Conservation (phyloP, 2,797 vertebrate species). For the Luscinia megarhynchos region DNA sequence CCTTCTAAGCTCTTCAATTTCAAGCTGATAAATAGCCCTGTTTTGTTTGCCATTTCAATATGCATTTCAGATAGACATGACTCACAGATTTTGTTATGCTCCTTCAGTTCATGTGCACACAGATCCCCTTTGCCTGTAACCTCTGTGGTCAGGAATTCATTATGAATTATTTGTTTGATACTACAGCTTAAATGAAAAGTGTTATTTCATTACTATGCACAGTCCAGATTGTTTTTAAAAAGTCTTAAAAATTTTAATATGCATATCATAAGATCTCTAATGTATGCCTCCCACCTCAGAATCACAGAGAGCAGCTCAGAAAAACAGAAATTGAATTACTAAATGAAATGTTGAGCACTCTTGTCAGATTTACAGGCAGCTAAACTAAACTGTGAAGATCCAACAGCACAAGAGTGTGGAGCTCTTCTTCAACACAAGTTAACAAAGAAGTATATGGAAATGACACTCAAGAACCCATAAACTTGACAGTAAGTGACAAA, state of each 20-base stretch:
- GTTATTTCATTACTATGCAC: background rate
- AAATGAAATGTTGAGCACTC: background rate
- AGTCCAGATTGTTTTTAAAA: background rate
- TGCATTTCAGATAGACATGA: background rate
- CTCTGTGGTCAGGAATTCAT: background rate
- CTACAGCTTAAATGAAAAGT: background rate
- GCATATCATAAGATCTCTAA: background rate
- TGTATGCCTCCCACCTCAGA: background rate
- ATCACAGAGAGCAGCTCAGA: background rate
- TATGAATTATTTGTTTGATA: background rate
- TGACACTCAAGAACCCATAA: background rate
- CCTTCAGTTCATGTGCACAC: background rate
- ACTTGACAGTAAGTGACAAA: constrained; percentile 1
- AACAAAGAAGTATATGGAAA: background rate
- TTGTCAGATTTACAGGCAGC: background rate
- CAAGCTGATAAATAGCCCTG: background rate
- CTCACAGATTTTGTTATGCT: background rate
- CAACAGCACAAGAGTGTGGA: background rate
- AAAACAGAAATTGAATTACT: background rate
- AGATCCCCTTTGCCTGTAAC: background rate
- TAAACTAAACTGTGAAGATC: background rate
- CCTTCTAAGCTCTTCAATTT: background rate
- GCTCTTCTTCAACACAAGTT: background rate
- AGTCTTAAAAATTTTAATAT: background rate
- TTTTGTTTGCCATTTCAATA: background rate